phyloP scores from a whole-genome alignment of 92 coral and sea anemone species.

The Galaxea fascicularis region DNA sequence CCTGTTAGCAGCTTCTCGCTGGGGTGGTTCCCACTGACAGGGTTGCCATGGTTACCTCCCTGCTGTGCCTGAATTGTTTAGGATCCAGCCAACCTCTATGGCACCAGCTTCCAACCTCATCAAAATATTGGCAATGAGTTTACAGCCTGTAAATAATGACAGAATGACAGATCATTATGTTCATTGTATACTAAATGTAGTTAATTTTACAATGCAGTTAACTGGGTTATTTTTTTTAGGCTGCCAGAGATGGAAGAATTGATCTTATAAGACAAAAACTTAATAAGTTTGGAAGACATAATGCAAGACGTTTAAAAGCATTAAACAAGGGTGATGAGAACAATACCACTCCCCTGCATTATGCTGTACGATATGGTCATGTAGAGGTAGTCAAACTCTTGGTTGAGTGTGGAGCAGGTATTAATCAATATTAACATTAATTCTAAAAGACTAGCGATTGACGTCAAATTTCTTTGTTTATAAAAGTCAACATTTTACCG shows the following conservation, averaged over 20 bases:
- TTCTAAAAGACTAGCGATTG: too few species aligned
- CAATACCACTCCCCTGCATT: slow-evolving; percentile 77
- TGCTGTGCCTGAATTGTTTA: too few species aligned
- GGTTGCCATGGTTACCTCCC: too few species aligned
- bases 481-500: too few species aligned
- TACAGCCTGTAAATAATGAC: too few species aligned
- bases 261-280: slow-evolving; percentile 73
- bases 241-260: slow-evolving; percentile 90
- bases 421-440: not conserved
- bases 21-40: too few species aligned
- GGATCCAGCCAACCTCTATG: too few species aligned
- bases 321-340: slow-evolving; percentile 75
- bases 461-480: too few species aligned
- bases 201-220: not conserved
- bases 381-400: slow-evolving; percentile 70
- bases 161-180: too few species aligned
- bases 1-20: too few species aligned
- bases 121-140: too few species aligned
- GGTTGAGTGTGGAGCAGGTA: slow-evolving; percentile 82
- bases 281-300: slow-evolving; percentile 49
- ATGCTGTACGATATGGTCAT: slow-evolving; percentile 88
- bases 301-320: slow-evolving; percentile 21
- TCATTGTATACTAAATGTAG: not conserved
- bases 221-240: slow-evolving; percentile 52
- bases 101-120: too few species aligned